These are phyloP conservation scores for Micrastur ruficollis DNA, from an alignment of 2,797 vertebrate species.

Conservation along the genomic window DNA sequence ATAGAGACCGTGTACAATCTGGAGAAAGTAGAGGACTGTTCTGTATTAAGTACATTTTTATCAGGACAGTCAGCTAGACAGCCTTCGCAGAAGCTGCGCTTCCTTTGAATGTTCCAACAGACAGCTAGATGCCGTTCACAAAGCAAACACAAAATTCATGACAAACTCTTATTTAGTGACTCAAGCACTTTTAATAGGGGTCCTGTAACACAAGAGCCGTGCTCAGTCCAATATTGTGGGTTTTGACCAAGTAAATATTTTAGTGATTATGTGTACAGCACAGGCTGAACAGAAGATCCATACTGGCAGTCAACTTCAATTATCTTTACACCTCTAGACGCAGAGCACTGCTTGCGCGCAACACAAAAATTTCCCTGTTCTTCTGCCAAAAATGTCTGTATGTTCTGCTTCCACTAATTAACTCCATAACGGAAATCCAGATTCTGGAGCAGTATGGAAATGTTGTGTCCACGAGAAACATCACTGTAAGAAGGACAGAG, in stretches of 20 bases:
- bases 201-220: neutral
- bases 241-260: neutral
- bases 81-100: neutral
- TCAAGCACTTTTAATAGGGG: neutral
- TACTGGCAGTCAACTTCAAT: neutral
- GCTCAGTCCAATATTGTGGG: neutral
- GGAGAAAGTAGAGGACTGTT: conserved; percentile 79
- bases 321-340: neutral
- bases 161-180: neutral
- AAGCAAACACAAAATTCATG: neutral
- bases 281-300: neutral
- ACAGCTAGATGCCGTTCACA: neutral
- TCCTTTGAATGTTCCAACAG: neutral
- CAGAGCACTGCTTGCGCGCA: fast-evolving
- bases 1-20: conserved; percentile 77
- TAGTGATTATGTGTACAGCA: neutral
- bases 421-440: neutral
- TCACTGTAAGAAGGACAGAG: neutral
- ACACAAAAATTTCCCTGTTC: neutral
- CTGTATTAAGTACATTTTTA: conserved; percentile 75
- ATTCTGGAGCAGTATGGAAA: neutral
- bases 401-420: neutral
- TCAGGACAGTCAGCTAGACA: conserved; percentile 52
- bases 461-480: neutral
- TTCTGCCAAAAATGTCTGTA: neutral